Percentiles rank a stretch among this genome's conserved stretches.
These are phyloP conservation scores for Diorhabda elongata DNA, from an alignment of 1,140 invertebrate species.

Conservation along the genomic window DNA sequence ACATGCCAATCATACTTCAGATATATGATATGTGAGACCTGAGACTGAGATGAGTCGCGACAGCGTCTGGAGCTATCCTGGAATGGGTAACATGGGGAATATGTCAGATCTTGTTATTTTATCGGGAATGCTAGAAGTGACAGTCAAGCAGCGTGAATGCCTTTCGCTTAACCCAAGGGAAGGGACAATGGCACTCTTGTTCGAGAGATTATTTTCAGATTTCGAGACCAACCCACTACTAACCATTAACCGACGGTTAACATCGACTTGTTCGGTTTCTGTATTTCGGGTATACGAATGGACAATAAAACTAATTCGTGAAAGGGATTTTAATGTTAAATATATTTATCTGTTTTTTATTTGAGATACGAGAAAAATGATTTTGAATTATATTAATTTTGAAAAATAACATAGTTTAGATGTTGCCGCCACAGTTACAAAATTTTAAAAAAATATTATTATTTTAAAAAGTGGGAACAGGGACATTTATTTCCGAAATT, in stretches of 20 bases:
- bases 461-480: too few species aligned
- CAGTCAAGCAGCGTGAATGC: slow-evolving; percentile 25
- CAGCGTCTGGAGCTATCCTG: slow-evolving; percentile 35
- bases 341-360: too few species aligned
- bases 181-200: slow-evolving; percentile 22
- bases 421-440: too few species aligned
- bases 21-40: slow-evolving; percentile 25
- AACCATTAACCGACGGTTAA: background rate
- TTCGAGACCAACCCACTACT: slow-evolving; percentile 9
- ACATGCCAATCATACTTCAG: slow-evolving; percentile 13
- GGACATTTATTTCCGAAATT: too few species aligned
- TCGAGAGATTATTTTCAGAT: slow-evolving; percentile 11
- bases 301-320: too few species aligned
- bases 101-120: slow-evolving; percentile 35
- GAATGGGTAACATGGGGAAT: slow-evolving; percentile 36
- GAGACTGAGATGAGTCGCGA: slow-evolving; percentile 32
- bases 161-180: slow-evolving; percentile 14
- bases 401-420: too few species aligned
- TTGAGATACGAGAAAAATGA: too few species aligned
- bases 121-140: slow-evolving; percentile 30
- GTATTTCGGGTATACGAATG: too few species aligned
- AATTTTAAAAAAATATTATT: too few species aligned
- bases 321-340: too few species aligned
- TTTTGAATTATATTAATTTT: too few species aligned
- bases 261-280: background rate